Conservation (phyloP, 2,888 invertebrate genomes). For the Campoplex capitator region DNA sequence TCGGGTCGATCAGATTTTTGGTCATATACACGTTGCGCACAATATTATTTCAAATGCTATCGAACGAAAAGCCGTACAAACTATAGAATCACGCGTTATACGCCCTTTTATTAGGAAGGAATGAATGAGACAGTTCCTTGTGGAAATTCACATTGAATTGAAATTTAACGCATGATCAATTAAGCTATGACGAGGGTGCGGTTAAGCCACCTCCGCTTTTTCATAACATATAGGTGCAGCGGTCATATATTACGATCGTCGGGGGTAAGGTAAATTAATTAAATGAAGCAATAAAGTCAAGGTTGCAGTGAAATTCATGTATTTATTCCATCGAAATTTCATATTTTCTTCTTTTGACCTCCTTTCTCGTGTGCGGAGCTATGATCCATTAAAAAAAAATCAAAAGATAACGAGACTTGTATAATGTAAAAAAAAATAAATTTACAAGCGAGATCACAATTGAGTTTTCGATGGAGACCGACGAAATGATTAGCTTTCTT, state of each 20-base stretch:
- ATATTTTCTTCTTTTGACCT: slow-evolving; percentile 35
- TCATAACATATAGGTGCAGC: neutral
- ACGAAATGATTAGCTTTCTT: slow-evolving; percentile 39
- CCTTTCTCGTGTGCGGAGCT: slow-evolving; percentile 57
- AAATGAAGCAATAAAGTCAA: neutral
- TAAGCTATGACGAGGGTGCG: neutral
- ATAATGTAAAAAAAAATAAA: slow-evolving; percentile 45
- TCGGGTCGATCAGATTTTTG: neutral
- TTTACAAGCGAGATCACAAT: slow-evolving; percentile 63
- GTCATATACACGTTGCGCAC: neutral
- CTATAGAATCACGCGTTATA: neutral
- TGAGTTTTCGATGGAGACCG: slow-evolving; percentile 58
- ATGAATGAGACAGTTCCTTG: neutral
- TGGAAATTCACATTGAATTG: slow-evolving; percentile 5
- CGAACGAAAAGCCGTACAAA: neutral
- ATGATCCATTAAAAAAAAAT: slow-evolving; percentile 34
- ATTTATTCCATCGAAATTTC: slow-evolving; percentile 65
- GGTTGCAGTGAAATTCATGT: slow-evolving; percentile 66
- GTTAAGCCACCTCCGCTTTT: neutral
- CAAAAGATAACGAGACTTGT: slow-evolving; percentile 11
- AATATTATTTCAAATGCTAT: neutral
- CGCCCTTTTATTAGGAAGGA: neutral
- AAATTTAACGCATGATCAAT: slow-evolving; percentile 46
- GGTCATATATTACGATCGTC: neutral
- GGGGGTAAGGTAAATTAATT: slow-evolving; percentile 34